These are phyloP conservation scores for Sialia sialis DNA, from an alignment of 2,113 vertebrate genomes.

Conservation along the genomic window DNA sequence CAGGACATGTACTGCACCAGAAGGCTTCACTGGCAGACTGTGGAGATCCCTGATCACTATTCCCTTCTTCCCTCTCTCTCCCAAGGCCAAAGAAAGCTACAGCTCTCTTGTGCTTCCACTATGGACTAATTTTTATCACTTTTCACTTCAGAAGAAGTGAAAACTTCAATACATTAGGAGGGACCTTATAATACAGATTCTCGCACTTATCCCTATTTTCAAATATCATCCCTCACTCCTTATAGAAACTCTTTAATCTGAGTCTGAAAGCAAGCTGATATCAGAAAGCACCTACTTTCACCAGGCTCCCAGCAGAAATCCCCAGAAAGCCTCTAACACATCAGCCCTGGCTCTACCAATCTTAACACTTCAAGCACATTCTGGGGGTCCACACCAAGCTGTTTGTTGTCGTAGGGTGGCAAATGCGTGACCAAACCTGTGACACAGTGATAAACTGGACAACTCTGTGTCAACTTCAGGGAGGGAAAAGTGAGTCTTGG, in stretches of 20 bases:
- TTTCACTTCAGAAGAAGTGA: background rate
- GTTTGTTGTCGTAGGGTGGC: background rate
- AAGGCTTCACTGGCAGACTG: background rate
- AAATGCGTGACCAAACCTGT: background rate
- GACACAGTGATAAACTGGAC: background rate
- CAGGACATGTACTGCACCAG: background rate
- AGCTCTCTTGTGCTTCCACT: background rate
- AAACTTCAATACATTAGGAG: background rate
- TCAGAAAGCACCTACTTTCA: background rate
- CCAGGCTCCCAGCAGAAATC: background rate
- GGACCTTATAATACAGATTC: background rate
- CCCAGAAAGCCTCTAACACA: background rate
- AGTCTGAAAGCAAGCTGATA: background rate
- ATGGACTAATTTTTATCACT: background rate
- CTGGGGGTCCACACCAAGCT: background rate
- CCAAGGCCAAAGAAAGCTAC: background rate
- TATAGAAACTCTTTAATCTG: background rate
- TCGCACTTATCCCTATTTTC: background rate
- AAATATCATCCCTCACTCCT: background rate
- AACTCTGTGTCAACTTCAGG: background rate
- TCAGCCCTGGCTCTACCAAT: background rate
- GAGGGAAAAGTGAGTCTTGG: background rate
- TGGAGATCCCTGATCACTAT: background rate
- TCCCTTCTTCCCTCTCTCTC: background rate
- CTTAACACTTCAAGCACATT: background rate